Base-by-base conservation (phyloP, 2,797 vertebrate species). In the Channa striata region DNA sequence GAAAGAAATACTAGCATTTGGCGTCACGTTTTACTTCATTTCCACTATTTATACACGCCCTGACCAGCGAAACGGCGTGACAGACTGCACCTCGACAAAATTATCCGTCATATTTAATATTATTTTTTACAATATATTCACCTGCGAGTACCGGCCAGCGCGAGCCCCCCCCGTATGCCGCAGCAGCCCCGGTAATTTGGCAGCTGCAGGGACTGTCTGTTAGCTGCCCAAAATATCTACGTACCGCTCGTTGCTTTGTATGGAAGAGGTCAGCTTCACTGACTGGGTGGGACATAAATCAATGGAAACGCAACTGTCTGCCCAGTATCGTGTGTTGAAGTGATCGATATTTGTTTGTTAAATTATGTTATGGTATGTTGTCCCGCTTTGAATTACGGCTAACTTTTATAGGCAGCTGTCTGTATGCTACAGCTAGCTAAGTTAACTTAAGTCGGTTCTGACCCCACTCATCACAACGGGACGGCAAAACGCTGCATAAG, bases 201-300 rank as follows among this genome's bases (percentile, higher is more conserved):
- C 68, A 84, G 61, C 79, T 30, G 33, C 9, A 44, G 43, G 8
- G 42, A 7, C 17, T n/a, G n/a, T n/a, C 43, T 16, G n/a, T 43
- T 80, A 80, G 74, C 69, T 64, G 21, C 70, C 70, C 56, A 66
- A 88, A 88, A 81, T 87, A 85, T 49, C 68, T 0, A 58, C 50
- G 43, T 16, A 75, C 69, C 81, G 81, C 34, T 53, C 48, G 46
- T 85, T 49, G 80, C 80, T 91, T 78, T 87, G 82, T 81, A 84
- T 84, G 80, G 87, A 85, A 79, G 74, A 58, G 71, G 57, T 37
- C 73, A 82, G 65, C 77, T 86, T 76, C 85, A 72, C 21, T 59
- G 43, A 43, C 77, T 2, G 66, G 82, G 75, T 77, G 64, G 86
- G 77, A 13, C 52, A 10, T 14, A 23, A 42, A 53, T 68, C 60